Evolutionary conservation across 2,888 invertebrate species (phyloP).

Genomic region (Drosophila parthenogenetica): DNA sequence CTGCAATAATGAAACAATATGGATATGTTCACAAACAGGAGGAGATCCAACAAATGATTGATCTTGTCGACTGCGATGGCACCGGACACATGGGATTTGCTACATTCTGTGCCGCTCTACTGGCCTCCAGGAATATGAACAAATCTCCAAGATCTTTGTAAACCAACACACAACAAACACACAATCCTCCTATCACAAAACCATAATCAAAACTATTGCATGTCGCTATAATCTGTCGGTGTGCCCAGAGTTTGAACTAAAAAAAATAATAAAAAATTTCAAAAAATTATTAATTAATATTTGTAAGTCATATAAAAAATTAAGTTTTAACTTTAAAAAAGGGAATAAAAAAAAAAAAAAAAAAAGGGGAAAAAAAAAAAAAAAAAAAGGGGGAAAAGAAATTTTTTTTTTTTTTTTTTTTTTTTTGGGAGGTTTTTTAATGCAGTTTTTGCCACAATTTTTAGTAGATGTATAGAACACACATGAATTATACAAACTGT

Average conservation of each 20-base stretch:
- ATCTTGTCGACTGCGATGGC: slow-evolving; percentile 13
- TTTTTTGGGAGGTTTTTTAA: no score
- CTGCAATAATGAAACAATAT: slow-evolving; percentile 11
- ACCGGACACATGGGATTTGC: slow-evolving; percentile 6
- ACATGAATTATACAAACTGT: no score
- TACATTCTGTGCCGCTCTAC: slow-evolving; percentile 21
- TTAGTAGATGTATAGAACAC: no score
- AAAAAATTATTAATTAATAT: not conserved
- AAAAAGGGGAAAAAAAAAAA: no score
- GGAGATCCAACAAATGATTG: slow-evolving; percentile 8
- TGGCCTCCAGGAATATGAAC: not conserved
- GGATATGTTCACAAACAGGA: slow-evolving; percentile 9
- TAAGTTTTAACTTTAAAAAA: no score
- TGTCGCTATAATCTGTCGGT: not conserved
- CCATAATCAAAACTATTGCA: not conserved
- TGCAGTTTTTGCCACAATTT: no score
- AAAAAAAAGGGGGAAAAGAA: no score
- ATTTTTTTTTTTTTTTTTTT: no score
- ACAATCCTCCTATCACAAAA: slow-evolving; percentile 1
- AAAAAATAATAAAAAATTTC: not conserved
- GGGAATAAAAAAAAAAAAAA: no score
- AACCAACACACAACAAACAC: not conserved
- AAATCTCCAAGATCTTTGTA: not conserved
- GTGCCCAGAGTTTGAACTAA: no score
- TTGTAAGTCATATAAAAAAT: no score